phyloP scores from a whole-genome alignment of 2,797 vertebrate species.

The Sebastes taczanowskii region DNA sequence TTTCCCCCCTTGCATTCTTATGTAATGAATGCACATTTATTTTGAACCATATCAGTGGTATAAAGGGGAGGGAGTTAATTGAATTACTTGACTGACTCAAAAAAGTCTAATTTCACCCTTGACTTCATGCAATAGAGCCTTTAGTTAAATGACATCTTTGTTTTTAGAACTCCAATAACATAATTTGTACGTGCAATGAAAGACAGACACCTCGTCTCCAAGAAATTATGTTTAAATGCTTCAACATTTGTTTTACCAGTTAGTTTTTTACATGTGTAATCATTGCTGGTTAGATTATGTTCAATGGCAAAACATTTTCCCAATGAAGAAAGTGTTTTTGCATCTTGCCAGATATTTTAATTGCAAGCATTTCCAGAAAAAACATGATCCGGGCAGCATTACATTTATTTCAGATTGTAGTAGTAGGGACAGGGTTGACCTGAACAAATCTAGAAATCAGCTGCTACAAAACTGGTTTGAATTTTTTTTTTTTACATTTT shows the following conservation, averaged over 20 bases:
- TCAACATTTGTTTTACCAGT: neutral
- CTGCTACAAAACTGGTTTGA: neutral
- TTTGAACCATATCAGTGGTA: neutral
- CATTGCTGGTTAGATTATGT: neutral
- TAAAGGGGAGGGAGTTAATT: neutral
- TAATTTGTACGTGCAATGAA: no score
- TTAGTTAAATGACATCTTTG: neutral
- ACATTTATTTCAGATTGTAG: neutral
- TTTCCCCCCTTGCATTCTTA: neutral
- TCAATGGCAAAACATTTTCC: neutral
- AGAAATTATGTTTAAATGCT: neutral
- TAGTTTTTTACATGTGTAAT: neutral
- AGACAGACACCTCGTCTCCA: no score
- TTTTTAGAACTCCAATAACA: no score
- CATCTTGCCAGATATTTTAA: neutral
- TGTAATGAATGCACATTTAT: neutral
- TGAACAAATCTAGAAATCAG: neutral
- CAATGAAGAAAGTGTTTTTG: neutral
- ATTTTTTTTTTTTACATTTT: neutral
- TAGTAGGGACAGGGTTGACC: neutral
- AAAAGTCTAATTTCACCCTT: conserved; percentile 24
- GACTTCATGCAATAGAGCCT: neutral
- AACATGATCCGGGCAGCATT: neutral
- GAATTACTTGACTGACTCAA: neutral
- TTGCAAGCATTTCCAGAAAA: neutral